Evolutionary conservation across 37 sponge, comb jelly and placozoan genomes (phyloP), one percentile per base, ranked within the genome.

Genomic region (Spongilla lacustris): DNA sequence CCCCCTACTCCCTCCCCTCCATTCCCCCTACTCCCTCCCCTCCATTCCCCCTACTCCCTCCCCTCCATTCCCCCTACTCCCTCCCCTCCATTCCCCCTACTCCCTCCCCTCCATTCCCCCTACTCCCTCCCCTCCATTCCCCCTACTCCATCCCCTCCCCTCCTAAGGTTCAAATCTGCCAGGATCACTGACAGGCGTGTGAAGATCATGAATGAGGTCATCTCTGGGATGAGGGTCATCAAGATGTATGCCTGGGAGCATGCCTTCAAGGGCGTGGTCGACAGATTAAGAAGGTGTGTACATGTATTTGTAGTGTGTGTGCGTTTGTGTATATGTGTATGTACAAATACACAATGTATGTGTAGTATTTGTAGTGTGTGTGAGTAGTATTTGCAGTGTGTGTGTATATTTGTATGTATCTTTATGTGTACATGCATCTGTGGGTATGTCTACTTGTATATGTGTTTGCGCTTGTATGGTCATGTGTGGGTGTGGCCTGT

Each of bases 201-300:
- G 4, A 71, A 72, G 37, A 41, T 92, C 49, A 95, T 95, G 92
- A 95, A 92, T 69, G 93, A 95, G 74, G 74, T 95, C 66, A 95
- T 95, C 80, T 68, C 90, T 68, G 93, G 95, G 14, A 95, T 95
- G 74, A 91, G 90, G 80, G 85, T 92, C 34, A 95, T 95, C 81
- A 95, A 95, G 86, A 95, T 95, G 95, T 95, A 95, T 80, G 95
- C 82, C 67, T 95, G 95, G 95, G 95, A 95, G 90, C 69, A 92
- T 79, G 85, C 95, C 74, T 95, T 95, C 80, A 75, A 84, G 50
- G 74, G 69, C 30, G 13, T 83, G 1, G 77, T 92, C 9, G 71
- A 13, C 10, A 49, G 69, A 6, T 80, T 95, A 22, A 80, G 95
- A 86, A 95, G 71, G 95, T 92, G 29, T 73, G 90, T 41, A 6